Percentiles rank a stretch among this genome's conserved stretches.
These are phyloP conservation scores for Druon quercuslanigerum DNA, from an alignment of 1,140 invertebrate species.

Conservation along the genomic window DNA sequence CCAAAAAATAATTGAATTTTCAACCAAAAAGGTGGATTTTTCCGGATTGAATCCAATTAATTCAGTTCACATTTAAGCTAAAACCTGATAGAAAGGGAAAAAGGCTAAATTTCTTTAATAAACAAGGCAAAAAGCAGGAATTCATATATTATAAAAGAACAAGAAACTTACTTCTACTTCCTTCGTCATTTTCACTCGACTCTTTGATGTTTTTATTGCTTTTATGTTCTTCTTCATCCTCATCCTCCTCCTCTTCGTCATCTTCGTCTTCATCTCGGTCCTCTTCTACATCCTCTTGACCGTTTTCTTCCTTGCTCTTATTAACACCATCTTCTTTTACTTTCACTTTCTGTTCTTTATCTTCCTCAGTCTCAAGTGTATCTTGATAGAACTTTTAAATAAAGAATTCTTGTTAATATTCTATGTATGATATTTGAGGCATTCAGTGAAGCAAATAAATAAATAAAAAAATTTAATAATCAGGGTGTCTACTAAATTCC, in stretches of 20 bases:
- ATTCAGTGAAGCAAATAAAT: no score
- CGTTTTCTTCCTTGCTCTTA: constrained; percentile 53
- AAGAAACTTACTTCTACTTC: constrained; percentile 59
- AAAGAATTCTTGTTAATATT: constrained; percentile 26
- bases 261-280: constrained; percentile 64
- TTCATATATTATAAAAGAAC: background rate
- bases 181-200: constrained; percentile 50
- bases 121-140: no score
- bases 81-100: no score
- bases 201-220: constrained; percentile 39
- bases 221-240: constrained; percentile 59
- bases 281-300: constrained; percentile 62
- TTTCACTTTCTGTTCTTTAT: constrained; percentile 70
- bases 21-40: no score
- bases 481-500: no score
- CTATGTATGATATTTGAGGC: no score
- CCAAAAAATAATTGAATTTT: no score
- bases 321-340: constrained; percentile 56
- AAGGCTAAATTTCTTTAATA: no score
- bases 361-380: constrained; percentile 85
- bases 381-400: constrained; percentile 91
- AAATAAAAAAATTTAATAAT: no score
- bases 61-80: background rate
- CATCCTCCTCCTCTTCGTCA: constrained; percentile 13
- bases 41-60: no score